phyloP scores from a whole-genome alignment of 2,888 invertebrate genomes.

The Apocheima hispidaria region DNA sequence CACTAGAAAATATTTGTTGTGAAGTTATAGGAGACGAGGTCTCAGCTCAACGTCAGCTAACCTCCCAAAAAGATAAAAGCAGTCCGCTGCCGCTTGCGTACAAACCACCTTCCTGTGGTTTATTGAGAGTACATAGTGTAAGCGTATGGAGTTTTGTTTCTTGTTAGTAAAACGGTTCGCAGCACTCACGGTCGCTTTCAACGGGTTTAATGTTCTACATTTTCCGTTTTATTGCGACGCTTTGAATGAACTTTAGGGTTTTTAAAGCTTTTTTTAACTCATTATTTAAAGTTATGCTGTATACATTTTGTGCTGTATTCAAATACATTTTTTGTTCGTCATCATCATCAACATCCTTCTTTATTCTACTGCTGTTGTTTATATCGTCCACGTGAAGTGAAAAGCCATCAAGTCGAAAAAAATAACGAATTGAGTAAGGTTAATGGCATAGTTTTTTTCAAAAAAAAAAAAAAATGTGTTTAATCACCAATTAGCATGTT shows the following conservation, averaged over 20 bases:
- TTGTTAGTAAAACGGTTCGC: slow-evolving; percentile 54
- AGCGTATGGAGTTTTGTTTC: slow-evolving; percentile 54
- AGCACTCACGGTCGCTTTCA: slow-evolving; percentile 39
- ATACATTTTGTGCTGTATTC: neutral
- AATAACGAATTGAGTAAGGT: no score
- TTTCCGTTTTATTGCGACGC: slow-evolving; percentile 29
- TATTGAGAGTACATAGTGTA: slow-evolving; percentile 53
- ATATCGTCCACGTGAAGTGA: no score
- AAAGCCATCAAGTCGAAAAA: no score
- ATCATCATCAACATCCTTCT: no score
- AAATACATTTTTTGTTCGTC: slow-evolving; percentile 4
- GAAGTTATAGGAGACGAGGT: no score
- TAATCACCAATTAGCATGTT: no score
- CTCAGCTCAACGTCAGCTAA: no score
- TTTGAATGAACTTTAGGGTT: slow-evolving; percentile 18
- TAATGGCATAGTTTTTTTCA: no score
- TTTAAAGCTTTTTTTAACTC: slow-evolving; percentile 3
- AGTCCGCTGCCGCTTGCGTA: slow-evolving; percentile 25
- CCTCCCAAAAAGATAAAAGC: no score
- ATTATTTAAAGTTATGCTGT: neutral
- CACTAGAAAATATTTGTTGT: no score
- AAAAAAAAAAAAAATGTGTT: no score
- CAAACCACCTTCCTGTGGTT: slow-evolving; percentile 31
- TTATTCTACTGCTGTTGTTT: no score
- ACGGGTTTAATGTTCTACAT: slow-evolving; percentile 47